Percentiles rank a stretch among this genome's conserved stretches.
Conservation (phyloP, 2,113 vertebrate species). For the Macrotis lagotis region DNA sequence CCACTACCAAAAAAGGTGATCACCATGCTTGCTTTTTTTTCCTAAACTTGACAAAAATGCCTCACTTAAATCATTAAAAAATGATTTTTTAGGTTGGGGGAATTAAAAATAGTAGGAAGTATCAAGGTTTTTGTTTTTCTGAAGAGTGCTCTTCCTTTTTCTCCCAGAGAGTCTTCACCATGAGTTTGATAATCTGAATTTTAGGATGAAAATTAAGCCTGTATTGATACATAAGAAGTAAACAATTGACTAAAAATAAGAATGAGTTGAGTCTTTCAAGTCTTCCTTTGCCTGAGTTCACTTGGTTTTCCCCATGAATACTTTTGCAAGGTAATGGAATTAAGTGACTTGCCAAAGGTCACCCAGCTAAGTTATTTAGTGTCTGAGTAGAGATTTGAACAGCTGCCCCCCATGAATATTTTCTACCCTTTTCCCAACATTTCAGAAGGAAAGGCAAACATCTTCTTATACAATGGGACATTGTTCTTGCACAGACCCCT, state of each 20-base stretch:
- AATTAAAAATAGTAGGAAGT: not conserved
- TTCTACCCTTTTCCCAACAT: not conserved
- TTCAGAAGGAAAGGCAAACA: not conserved
- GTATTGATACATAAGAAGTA: too few relatives aligned
- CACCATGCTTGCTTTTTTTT: not conserved
- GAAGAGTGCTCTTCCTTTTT: not conserved
- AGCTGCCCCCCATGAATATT: not conserved
- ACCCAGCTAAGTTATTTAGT: too few relatives aligned
- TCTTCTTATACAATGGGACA: not conserved
- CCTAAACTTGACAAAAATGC: not conserved
- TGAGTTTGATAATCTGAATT: not conserved
- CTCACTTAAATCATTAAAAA: not conserved
- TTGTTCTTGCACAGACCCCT: not conserved
- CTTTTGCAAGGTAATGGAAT: too few relatives aligned
- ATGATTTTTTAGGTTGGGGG: not conserved
- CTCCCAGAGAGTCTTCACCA: not conserved
- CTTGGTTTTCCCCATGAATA: not conserved
- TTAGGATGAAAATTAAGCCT: not conserved
- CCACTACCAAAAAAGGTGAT: not conserved
- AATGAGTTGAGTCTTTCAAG: not conserved
- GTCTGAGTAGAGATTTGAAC: too few relatives aligned
- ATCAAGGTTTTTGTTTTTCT: not conserved
- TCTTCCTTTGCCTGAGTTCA: not conserved
- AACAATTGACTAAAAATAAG: not conserved
- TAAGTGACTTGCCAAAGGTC: too few relatives aligned